Conservation (phyloP, 2,888 invertebrate species). For the Tetragonula carbonaria region DNA sequence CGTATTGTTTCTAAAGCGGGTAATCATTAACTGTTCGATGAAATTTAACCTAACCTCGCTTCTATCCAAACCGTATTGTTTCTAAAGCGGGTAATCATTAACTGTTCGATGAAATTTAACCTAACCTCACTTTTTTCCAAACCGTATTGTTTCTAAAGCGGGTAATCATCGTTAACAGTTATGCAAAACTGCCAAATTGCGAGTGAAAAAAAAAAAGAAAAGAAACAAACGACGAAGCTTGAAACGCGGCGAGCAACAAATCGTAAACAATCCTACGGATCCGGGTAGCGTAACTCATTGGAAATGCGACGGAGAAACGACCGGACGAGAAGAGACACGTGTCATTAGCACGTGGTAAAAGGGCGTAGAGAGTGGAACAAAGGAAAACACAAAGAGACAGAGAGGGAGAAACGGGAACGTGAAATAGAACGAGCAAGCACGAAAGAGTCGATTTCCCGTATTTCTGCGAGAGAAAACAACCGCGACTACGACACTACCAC, state of each 20-base stretch:
- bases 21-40: too few relatives aligned
- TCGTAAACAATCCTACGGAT: too few relatives aligned
- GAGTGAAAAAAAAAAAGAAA: background rate
- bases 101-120: background rate
- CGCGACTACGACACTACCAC: background rate
- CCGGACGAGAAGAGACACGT: conserved; percentile 16
- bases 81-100: too few relatives aligned
- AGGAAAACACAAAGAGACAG: background rate
- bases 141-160: background rate
- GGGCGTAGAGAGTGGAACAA: background rate
- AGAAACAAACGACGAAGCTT: background rate
- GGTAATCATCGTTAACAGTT: background rate
- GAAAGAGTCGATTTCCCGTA: background rate
- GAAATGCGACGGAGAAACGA: background rate
- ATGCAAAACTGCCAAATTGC: background rate
- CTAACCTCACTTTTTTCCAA: background rate
- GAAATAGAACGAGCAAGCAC: background rate
- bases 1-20: too few relatives aligned
- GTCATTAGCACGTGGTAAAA: conserved; percentile 39
- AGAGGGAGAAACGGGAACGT: background rate
- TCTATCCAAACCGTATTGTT: too few relatives aligned
- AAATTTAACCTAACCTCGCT: too few relatives aligned
- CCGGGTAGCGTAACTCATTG: too few relatives aligned
- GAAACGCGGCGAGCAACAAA: background rate
- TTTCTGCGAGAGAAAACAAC: background rate